Percentiles rank a stretch among this genome's conserved stretches.
Evolutionary conservation across 2,113 vertebrate genomes (phyloP).

Genomic region (Cnemophilus loriae): DNA sequence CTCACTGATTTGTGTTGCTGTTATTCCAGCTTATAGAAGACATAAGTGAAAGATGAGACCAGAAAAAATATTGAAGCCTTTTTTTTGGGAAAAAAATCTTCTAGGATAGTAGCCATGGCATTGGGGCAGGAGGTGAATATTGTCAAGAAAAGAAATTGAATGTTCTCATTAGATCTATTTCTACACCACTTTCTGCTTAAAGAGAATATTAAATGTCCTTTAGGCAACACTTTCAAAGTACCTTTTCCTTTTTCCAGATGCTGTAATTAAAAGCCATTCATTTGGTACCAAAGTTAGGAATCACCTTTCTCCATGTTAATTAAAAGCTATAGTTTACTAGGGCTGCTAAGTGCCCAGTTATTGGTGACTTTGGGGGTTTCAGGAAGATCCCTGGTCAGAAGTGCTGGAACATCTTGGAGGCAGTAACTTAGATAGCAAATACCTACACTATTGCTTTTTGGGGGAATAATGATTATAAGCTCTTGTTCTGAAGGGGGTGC

Average conservation of each 20-base stretch:
- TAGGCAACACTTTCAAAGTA: not conserved
- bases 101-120: not conserved
- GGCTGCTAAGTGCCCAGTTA: not conserved
- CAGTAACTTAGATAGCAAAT: not conserved
- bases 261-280: not conserved
- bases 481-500: not conserved
- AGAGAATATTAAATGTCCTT: not conserved
- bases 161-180: not conserved
- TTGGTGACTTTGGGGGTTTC: not conserved
- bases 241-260: not conserved
- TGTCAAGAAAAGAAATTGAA: not conserved
- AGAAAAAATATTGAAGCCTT: not conserved
- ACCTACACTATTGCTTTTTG: not conserved
- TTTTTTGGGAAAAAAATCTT: rapidly evolving
- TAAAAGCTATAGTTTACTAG: not conserved
- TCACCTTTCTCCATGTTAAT: not conserved
- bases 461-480: not conserved
- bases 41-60: not conserved
- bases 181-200: not conserved
- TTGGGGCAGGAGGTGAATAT: not conserved
- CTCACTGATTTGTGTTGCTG: not conserved
- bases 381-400: not conserved
- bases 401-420: not conserved
- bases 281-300: not conserved
- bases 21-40: not conserved